Conservation (phyloP, 64 coral and sea anemone species). For the Platygyra sinensis region DNA sequence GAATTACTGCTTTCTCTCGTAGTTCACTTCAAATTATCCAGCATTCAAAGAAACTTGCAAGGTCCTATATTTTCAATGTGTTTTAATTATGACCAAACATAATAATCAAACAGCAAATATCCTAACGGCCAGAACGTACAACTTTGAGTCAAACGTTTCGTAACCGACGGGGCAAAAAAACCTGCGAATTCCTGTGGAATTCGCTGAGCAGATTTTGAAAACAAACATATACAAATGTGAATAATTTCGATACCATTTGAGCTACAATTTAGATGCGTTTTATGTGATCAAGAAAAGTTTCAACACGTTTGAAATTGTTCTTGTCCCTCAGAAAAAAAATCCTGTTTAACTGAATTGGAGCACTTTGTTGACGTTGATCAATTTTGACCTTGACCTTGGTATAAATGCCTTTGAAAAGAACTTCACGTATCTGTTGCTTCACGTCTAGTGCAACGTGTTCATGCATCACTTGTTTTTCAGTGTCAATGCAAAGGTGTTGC, state of each 20-base stretch:
- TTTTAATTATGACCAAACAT: constrained; percentile 10
- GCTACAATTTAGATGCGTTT: not conserved
- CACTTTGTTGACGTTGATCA: not conserved
- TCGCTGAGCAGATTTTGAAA: not conserved
- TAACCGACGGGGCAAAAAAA: not conserved
- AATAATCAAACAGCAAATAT: not conserved
- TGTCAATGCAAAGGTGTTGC: not conserved
- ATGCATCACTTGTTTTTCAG: not conserved
- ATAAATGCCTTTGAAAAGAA: not conserved
- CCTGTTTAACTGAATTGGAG: not conserved
- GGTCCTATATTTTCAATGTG: not conserved
- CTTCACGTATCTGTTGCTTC: not conserved
- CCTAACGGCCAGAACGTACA: too few relatives aligned
- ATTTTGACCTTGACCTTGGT: not conserved
- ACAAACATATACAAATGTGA: not conserved
- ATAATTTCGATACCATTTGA: not conserved
- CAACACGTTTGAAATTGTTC: too few relatives aligned
- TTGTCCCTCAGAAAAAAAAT: not conserved
- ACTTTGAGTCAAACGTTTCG: too few relatives aligned
- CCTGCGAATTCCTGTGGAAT: not conserved
- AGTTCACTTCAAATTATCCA: not conserved
- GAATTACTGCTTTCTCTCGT: not conserved
- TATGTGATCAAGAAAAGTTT: not conserved
- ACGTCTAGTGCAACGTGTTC: too few relatives aligned
- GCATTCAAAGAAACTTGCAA: too few relatives aligned